Evolutionary conservation across 2,797 vertebrate species (phyloP).

Genomic region (Calcarius lapponicus): DNA sequence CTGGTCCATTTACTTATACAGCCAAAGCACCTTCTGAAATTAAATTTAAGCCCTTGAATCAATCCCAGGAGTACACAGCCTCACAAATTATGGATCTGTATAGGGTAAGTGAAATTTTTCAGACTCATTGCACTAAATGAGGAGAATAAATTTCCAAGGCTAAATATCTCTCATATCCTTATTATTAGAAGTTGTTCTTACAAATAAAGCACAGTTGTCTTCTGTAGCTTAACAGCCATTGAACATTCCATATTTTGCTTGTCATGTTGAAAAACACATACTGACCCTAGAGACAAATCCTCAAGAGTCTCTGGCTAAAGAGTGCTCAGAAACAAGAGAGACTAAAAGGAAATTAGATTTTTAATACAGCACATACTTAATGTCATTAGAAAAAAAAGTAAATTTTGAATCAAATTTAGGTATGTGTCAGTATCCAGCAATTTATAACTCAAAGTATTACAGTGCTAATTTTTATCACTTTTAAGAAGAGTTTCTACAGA

Average conservation of each 20-base stretch:
- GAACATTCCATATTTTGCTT: not conserved
- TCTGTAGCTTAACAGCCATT: not conserved
- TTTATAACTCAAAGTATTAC: not conserved
- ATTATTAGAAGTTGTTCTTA: not conserved
- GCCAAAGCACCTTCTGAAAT: constrained; percentile 90
- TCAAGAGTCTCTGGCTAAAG: not conserved
- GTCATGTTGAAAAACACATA: not conserved
- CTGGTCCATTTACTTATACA: constrained; percentile 93
- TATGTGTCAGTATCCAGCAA: not conserved
- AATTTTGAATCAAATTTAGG: not conserved
- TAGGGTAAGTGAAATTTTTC: constrained; percentile 79
- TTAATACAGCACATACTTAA: not conserved
- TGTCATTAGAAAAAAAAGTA: not conserved
- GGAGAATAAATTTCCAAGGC: not conserved
- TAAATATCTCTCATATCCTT: not conserved
- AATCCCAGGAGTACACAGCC: constrained; percentile 89
- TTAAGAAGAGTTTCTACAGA: not conserved
- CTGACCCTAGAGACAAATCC: not conserved
- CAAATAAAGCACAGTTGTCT: not conserved
- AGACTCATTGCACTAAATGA: not conserved
- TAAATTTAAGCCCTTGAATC: constrained; percentile 91
- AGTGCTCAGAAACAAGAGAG: not conserved
- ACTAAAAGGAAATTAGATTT: not conserved
- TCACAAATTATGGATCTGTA: constrained; percentile 91
- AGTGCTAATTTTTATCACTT: not conserved